Conservation (phyloP, 1,140 invertebrate species). For the Procambarus clarkii region DNA sequence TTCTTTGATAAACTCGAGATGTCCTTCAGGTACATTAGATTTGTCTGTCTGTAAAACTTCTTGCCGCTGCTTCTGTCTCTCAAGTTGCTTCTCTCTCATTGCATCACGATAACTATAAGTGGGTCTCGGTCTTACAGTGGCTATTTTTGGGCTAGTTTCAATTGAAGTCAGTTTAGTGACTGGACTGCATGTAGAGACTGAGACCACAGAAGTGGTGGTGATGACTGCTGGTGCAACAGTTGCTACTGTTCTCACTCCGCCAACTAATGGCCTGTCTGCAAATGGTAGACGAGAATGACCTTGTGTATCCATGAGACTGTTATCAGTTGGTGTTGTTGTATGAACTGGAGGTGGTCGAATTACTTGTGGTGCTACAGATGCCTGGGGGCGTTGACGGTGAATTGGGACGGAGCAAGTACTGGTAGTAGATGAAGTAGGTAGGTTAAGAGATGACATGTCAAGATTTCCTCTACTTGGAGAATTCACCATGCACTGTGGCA, state of each 20-base stretch:
- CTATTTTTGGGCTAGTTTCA: slow-evolving; percentile 54
- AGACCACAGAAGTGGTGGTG: slow-evolving; percentile 54
- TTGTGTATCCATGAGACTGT: slow-evolving; percentile 10
- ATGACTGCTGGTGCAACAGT: slow-evolving; percentile 72
- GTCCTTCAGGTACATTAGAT: background rate
- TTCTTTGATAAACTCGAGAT: slow-evolving; percentile 42
- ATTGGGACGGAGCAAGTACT: slow-evolving; percentile 31
- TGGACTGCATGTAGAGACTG: slow-evolving; percentile 39
- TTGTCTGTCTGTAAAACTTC: slow-evolving; percentile 47
- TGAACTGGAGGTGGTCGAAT: slow-evolving; percentile 46
- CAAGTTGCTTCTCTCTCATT: slow-evolving; percentile 70
- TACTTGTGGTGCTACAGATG: slow-evolving; percentile 63
- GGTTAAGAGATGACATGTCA: background rate
- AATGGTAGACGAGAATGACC: slow-evolving; percentile 55
- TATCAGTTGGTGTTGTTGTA: slow-evolving; percentile 36
- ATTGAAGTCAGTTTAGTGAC: slow-evolving; percentile 36
- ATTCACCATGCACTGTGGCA: slow-evolving; percentile 2
- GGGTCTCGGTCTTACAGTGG: slow-evolving; percentile 70
- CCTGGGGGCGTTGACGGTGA: slow-evolving; percentile 51
- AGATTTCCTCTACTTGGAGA: background rate
- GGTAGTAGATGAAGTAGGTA: background rate
- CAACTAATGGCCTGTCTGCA: slow-evolving; percentile 44
- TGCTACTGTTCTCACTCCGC: slow-evolving; percentile 66
- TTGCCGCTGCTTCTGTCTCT: slow-evolving; percentile 46
- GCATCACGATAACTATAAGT: slow-evolving; percentile 74